Percentiles rank a stretch among this genome's conserved stretches.
Conservation (phyloP, 2,888 invertebrate genomes). For the Heliconius ethilla region DNA sequence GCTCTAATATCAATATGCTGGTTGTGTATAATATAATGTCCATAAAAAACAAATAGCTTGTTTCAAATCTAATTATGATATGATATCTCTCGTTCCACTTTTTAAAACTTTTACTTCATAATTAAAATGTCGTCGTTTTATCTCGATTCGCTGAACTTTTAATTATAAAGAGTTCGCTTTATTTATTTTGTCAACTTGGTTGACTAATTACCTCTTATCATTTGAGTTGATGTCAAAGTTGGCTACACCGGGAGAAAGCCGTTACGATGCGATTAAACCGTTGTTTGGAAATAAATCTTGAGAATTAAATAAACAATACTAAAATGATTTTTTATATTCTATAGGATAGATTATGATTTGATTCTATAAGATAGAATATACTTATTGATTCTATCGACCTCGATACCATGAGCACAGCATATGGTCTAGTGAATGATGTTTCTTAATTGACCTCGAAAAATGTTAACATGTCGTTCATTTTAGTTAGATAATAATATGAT, state of each 20-base stretch:
- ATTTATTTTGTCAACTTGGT: conserved; percentile 24
- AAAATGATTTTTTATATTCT: no score
- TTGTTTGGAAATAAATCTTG: conserved; percentile 3
- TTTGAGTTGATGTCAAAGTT: conserved; percentile 19
- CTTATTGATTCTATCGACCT: conserved; percentile 24
- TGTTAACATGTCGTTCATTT: conserved; percentile 12
- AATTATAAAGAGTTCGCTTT: not conserved
- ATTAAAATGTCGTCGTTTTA: conserved; percentile 4
- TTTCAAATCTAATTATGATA: not conserved
- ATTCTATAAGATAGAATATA: not conserved
- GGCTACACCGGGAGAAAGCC: conserved; percentile 16
- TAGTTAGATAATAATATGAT: conserved; percentile 10
- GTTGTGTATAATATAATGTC: not conserved
- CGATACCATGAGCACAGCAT: conserved; percentile 18
- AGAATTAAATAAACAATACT: conserved; percentile 4
- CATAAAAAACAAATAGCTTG: not conserved
- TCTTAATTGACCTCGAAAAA: conserved; percentile 17
- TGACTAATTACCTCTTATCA: conserved; percentile 19
- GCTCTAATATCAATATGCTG: not conserved
- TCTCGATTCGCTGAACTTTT: conserved; percentile 2
- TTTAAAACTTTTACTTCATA: conserved; percentile 12
- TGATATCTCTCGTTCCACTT: not conserved
- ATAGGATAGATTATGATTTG: not conserved
- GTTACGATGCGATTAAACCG: conserved; percentile 8
- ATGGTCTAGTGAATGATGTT: conserved; percentile 20